These are phyloP conservation scores for Neosalanx taihuensis DNA, from an alignment of 2,797 vertebrate genomes.

Conservation along the genomic window DNA sequence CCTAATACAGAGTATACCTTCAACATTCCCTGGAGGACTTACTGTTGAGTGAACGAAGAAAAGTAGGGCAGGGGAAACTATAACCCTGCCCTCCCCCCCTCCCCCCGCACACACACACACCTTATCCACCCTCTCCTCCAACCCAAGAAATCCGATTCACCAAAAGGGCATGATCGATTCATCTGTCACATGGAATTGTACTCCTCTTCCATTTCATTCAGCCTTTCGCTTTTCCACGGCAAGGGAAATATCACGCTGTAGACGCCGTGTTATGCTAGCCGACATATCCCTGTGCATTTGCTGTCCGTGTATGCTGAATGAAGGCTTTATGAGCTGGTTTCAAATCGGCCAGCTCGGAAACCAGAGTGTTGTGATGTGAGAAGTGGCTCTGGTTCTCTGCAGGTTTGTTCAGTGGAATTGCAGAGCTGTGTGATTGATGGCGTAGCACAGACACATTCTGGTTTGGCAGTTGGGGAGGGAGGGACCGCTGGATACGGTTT, in stretches of 20 bases:
- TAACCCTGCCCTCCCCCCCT: conserved; percentile 18
- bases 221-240: conserved; percentile 39
- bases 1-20: conserved; percentile 44
- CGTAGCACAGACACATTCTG: conserved; percentile 48
- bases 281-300: neutral
- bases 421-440: conserved; percentile 47
- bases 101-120: neutral
- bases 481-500: conserved; percentile 17
- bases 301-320: neutral
- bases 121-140: neutral
- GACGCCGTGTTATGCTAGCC: neutral
- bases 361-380: conserved; percentile 33
- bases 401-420: conserved; percentile 29
- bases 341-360: conserved; percentile 30
- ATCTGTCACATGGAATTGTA: conserved; percentile 46
- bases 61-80: conserved; percentile 65
- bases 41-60: conserved; percentile 51
- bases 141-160: conserved; percentile 49
- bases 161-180: conserved; percentile 49
- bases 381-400: conserved; percentile 33
- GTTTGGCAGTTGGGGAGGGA: conserved; percentile 37
- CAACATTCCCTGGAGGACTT: conserved; percentile 56
- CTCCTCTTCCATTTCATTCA: conserved; percentile 35
- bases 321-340: conserved; percentile 17
- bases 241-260: neutral